Base-by-base conservation (phyloP, 2,113 vertebrate species). In the Amphiprion ocellaris region DNA sequence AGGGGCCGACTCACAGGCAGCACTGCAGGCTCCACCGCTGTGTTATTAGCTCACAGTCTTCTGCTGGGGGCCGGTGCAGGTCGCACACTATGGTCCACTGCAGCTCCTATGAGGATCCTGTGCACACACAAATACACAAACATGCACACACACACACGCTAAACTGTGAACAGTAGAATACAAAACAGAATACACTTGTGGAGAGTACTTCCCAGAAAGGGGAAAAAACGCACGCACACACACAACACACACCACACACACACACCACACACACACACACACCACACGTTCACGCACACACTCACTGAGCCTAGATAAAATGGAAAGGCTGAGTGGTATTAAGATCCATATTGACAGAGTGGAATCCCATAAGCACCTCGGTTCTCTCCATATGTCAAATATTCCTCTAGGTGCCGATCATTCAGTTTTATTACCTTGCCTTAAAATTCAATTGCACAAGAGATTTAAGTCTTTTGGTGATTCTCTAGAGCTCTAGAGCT, bases 41-140 rank as follows among this genome's bases (percentile, higher is more conserved):
- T 86, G 95, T 97, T 96, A 97, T 96, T 94, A 97, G 94, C 90
- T 96, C 95, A 92, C 93, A 94, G 90, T 94, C 95, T 88, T 95
- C 95, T 94, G 95, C 92, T 86, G 96, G 93, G 86, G 83, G 95
- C 93, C 94, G 93, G 84, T 94, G 94, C 88, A 97, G 95, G 90
- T 95, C 93, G 87, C 96, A 95, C 86, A 96, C 94, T 89, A 94
- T 95, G 88, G 94, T 95, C 95, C 96, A 92, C 84, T 94, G 93
- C 81, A 94, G 95, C 85, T 96, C 96, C 97, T 96, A 14, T 44
- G 94, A 95, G 94, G 88, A 65, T 92, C 85, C 26, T 47, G 37
- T 46, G 73, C 66, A 79, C 62, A 73, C 19, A 77, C 39, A 69
- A 21, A 23, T 41, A 69, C 49, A 77, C 61, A 70, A 16, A 65